phyloP scores from a whole-genome alignment of 2,888 invertebrate genomes.

The Drosophila mettleri region DNA sequence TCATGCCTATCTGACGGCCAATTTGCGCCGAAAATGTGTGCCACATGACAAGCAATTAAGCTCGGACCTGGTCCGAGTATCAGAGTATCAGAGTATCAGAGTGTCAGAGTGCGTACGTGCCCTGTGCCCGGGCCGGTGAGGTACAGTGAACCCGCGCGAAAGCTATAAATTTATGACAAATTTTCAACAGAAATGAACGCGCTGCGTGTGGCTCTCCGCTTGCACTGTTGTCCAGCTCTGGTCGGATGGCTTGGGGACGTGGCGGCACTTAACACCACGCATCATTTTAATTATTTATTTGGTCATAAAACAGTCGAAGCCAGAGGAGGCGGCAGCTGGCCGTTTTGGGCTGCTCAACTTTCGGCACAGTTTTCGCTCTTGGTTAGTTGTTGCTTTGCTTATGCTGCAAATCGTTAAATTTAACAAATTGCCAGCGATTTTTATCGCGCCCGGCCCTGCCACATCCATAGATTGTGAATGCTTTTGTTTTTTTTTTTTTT shows the following conservation, averaged over 20 bases:
- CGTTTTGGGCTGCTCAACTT: constrained; percentile 53
- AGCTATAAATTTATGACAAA: constrained; percentile 80
- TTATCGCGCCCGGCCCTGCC: constrained; percentile 73
- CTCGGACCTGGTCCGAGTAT: constrained; percentile 32
- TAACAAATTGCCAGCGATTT: constrained; percentile 81
- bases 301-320: constrained; percentile 74
- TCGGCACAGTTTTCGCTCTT: constrained; percentile 66
- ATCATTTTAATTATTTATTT: constrained; percentile 82
- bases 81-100: no score
- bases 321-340: constrained; percentile 56
- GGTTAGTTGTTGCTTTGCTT: constrained; percentile 46
- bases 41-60: constrained; percentile 79
- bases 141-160: constrained; percentile 73
- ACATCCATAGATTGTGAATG: constrained; percentile 67
- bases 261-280: constrained; percentile 77
- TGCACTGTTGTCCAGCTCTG: constrained; percentile 26
- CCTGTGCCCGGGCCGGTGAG: constrained; percentile 28
- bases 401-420: constrained; percentile 75
- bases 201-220: constrained; percentile 70
- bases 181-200: constrained; percentile 75
- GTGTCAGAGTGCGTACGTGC: constrained; percentile 64
- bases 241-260: constrained; percentile 44
- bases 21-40: constrained; percentile 70
- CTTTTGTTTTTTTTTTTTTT: constrained; percentile 20
- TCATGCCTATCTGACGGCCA: constrained; percentile 65